Percentiles rank a stretch among this genome's conserved stretches.
phyloP scores from a whole-genome alignment of 2,888 invertebrate genomes.

The Drosophila fulvimacula region DNA sequence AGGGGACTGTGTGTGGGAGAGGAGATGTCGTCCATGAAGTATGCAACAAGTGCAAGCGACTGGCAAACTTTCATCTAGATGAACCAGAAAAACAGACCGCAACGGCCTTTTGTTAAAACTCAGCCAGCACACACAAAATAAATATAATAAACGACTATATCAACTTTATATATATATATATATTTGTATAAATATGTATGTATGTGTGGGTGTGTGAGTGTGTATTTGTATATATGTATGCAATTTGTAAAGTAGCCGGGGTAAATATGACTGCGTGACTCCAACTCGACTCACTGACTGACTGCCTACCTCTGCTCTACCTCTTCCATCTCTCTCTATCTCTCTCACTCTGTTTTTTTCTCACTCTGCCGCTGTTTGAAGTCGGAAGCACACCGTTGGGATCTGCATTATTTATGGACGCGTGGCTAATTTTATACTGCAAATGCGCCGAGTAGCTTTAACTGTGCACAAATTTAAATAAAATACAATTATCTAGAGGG shows the following conservation, averaged over 20 bases:
- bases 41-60: constrained; percentile 60
- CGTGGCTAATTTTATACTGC: constrained; percentile 54
- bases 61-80: constrained; percentile 60
- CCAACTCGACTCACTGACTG: background rate
- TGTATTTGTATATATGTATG: background rate
- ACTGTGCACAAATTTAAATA: constrained; percentile 43
- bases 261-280: constrained; percentile 19
- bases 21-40: constrained; percentile 9
- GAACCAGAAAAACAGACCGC: constrained; percentile 48
- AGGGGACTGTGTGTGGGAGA: background rate
- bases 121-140: constrained; percentile 24
- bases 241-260: constrained; percentile 13
- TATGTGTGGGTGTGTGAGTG: background rate
- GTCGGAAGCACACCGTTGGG: constrained; percentile 65
- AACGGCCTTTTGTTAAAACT: constrained; percentile 44
- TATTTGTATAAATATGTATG: constrained; percentile 2
- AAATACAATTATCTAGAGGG: constrained; percentile 32
- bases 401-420: constrained; percentile 65
- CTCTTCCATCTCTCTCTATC: background rate
- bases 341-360: background rate
- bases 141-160: constrained; percentile 17
- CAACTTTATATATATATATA: constrained; percentile 11
- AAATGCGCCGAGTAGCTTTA: constrained; percentile 35
- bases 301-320: background rate
- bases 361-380: constrained; percentile 5